phyloP scores from a whole-genome alignment of 2,797 vertebrate species.

The Emys orbicularis region DNA sequence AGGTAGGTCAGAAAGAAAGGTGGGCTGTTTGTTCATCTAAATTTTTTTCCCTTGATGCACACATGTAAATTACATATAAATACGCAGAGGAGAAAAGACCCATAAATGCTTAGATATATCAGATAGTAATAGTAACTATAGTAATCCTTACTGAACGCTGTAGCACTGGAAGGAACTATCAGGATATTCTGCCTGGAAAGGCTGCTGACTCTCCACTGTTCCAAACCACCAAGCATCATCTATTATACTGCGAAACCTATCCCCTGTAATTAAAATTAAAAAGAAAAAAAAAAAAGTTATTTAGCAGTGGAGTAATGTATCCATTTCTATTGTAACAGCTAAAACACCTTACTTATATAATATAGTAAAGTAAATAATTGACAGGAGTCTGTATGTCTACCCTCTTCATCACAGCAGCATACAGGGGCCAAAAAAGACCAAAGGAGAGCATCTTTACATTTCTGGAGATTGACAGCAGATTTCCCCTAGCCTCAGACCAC shows the following conservation, averaged over 20 bases:
- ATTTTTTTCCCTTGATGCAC: neutral
- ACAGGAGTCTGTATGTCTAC: neutral
- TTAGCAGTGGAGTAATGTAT: neutral
- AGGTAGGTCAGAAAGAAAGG: neutral
- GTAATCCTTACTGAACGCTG: slow-evolving; percentile 88
- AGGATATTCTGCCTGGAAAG: slow-evolving; percentile 95
- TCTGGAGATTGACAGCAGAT: neutral
- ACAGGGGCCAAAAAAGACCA: neutral
- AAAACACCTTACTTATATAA: neutral
- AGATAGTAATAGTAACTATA: accelerated
- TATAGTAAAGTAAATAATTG: neutral
- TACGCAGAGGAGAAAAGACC: accelerated
- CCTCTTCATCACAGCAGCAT: neutral
- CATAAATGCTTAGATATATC: accelerated
- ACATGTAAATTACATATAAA: neutral
- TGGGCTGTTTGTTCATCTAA: neutral
- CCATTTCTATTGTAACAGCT: neutral
- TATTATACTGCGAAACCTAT: slow-evolving; percentile 95
- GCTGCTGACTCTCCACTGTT: slow-evolving; percentile 95
- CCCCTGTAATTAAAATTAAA: slow-evolving; percentile 76
- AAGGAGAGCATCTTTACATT: neutral
- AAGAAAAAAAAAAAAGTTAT: neutral
- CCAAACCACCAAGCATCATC: slow-evolving; percentile 99
- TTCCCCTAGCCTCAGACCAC: neutral
- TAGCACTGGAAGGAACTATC: slow-evolving; percentile 99